phyloP scores from a whole-genome alignment of 2,113 vertebrate species.

The Misgurnus mizolepis region DNA sequence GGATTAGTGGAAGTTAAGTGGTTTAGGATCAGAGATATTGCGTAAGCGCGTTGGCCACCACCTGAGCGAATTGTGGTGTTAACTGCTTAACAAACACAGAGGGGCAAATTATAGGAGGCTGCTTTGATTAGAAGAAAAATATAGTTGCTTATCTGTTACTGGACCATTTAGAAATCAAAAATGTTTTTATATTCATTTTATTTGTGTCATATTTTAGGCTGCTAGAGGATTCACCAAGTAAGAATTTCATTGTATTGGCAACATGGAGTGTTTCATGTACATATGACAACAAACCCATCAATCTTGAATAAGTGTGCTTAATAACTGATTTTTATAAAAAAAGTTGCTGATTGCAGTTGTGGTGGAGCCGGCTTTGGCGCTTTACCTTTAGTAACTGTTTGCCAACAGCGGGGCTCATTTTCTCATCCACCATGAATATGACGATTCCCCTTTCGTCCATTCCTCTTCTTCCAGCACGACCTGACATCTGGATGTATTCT shows the following conservation, averaged over 20 bases:
- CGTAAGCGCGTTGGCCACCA: neutral
- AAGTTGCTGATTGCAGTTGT: too few relatives aligned
- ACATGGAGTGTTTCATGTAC: too few relatives aligned
- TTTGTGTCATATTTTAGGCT: too few relatives aligned
- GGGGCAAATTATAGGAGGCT: neutral
- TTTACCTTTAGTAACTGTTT: constrained; percentile 95
- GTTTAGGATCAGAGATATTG: constrained; percentile 15
- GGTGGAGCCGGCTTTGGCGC: neutral
- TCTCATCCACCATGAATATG: constrained; percentile 99
- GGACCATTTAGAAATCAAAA: neutral
- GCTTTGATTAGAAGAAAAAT: neutral
- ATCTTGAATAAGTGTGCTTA: too few relatives aligned
- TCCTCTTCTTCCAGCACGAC: constrained; percentile 93
- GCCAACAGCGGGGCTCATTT: constrained; percentile 94
- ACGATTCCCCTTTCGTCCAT: constrained; percentile 99
- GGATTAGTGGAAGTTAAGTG: neutral
- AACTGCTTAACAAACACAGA: neutral
- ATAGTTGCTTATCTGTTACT: neutral
- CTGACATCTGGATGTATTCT: constrained; percentile 99
- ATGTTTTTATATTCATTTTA: too few relatives aligned
- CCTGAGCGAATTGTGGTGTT: neutral
- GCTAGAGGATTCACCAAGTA: too few relatives aligned
- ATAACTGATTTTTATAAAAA: too few relatives aligned
- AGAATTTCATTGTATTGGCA: too few relatives aligned
- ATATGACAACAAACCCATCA: too few relatives aligned